These are phyloP conservation scores for Hipparchia sbordonii DNA, from an alignment of 2,888 invertebrate species.

Conservation along the genomic window DNA sequence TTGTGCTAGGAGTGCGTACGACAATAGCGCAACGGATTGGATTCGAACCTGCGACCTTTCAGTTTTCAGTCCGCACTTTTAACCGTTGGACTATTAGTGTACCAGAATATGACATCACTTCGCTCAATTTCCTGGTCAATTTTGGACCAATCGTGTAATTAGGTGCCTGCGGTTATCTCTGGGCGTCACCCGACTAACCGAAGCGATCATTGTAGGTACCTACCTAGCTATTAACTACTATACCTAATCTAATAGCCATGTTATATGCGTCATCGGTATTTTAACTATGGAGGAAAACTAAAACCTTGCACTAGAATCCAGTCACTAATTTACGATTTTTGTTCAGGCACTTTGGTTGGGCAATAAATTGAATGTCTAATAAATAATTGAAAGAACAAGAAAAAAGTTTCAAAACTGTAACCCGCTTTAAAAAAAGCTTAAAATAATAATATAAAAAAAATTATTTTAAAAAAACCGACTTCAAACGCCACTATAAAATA, in stretches of 20 bases:
- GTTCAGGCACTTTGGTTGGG: not conserved
- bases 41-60: too few species aligned
- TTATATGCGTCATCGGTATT: slow-evolving; percentile 6
- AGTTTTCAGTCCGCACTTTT: too few species aligned
- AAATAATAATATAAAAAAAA: too few species aligned
- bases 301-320: not conserved
- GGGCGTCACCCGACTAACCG: not conserved
- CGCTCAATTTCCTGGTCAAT: slow-evolving; percentile 1
- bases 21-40: too few species aligned
- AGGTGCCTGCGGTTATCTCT: slow-evolving; percentile 1
- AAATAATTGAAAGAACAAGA: too few species aligned
- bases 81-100: not conserved
- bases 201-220: not conserved
- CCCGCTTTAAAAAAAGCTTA: too few species aligned
- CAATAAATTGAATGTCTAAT: not conserved
- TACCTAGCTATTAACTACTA: not conserved
- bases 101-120: not conserved
- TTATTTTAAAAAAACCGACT: too few species aligned
- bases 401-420: too few species aligned
- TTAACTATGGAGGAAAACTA: slow-evolving; percentile 8
- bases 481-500: too few species aligned
- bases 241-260: not conserved
- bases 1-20: too few species aligned
- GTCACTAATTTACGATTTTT: not conserved
- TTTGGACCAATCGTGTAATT: slow-evolving; percentile 12